phyloP scores from a whole-genome alignment of 2,888 invertebrate genomes.

The Polyploca ridens region DNA sequence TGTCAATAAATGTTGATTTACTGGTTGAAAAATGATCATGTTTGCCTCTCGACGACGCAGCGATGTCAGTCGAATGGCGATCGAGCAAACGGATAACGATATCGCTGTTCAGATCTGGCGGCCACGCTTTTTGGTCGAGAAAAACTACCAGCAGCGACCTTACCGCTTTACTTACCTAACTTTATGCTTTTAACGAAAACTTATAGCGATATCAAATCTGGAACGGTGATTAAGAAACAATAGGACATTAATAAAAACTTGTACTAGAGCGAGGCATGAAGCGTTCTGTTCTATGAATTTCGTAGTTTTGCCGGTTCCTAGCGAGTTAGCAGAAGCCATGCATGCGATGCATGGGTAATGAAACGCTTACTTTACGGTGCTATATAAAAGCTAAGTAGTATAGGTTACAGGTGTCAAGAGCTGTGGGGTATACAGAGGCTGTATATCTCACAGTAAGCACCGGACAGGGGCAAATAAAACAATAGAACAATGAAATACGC shows the following conservation, averaged over 20 bases:
- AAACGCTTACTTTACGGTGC: constrained; percentile 25
- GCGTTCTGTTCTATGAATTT: constrained; percentile 65
- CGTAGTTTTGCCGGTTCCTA: constrained; percentile 33
- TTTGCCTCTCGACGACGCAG: constrained; percentile 52
- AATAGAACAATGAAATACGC: constrained; percentile 71
- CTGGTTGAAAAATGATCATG: constrained; percentile 65
- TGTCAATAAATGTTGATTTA: constrained; percentile 53
- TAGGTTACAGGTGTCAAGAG: constrained; percentile 53
- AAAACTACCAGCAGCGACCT: constrained; percentile 64
- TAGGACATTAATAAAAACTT: constrained; percentile 76
- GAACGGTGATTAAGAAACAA: constrained; percentile 78
- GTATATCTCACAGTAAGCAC: constrained; percentile 63
- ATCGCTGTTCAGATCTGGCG: constrained; percentile 69
- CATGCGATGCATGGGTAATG: constrained; percentile 17
- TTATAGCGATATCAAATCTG: constrained; percentile 75
- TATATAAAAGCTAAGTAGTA: constrained; percentile 38
- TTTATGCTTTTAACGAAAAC: constrained; percentile 74
- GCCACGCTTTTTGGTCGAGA: constrained; percentile 62
- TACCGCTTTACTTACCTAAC: constrained; percentile 65
- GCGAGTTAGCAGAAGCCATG: constrained; percentile 22
- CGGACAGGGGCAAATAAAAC: constrained; percentile 64
- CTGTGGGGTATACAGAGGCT: constrained; percentile 38
- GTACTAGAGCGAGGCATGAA: constrained; percentile 69
- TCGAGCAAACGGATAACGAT: constrained; percentile 65
- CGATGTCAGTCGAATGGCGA: constrained; percentile 66